Percentiles rank a stretch among this genome's conserved stretches.
Evolutionary conservation across 92 coral and sea anemone genomes (phyloP).

Genomic region (Phenganax marumi): DNA sequence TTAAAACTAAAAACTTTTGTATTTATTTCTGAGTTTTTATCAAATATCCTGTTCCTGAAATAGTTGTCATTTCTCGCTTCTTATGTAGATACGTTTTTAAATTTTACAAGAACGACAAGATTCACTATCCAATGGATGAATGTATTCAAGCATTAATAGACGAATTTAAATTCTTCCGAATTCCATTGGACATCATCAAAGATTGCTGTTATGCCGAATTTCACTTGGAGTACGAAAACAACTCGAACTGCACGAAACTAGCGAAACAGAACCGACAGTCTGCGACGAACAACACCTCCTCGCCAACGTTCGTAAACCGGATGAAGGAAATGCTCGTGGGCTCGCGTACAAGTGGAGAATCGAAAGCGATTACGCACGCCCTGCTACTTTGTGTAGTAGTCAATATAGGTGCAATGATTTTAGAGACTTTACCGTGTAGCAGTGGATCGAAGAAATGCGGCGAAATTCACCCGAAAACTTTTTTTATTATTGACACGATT

Average conservation of each 20-base stretch:
- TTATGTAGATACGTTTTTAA: constrained; percentile 45
- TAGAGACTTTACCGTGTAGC: constrained; percentile 32
- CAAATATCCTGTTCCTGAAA: background rate
- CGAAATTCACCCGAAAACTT: constrained; percentile 57
- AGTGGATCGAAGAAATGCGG: constrained; percentile 46
- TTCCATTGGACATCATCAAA: constrained; percentile 83
- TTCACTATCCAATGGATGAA: constrained; percentile 85
- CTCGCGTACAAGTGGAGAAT: background rate
- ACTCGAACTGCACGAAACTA: constrained; percentile 66
- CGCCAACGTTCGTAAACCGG: background rate
- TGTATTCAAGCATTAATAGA: constrained; percentile 94
- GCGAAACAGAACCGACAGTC: constrained; percentile 64
- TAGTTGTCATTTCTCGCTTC: background rate
- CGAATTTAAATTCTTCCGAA: constrained; percentile 84
- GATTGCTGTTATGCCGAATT: constrained; percentile 95
- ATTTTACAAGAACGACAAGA: constrained; percentile 69
- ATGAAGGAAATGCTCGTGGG: background rate
- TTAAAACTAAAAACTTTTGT: background rate
- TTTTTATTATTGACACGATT: constrained; percentile 66
- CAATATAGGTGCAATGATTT: constrained; percentile 11
- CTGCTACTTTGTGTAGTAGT: constrained; percentile 18
- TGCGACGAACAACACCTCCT: background rate
- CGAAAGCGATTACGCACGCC: constrained; percentile 56
- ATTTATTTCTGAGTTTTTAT: background rate
- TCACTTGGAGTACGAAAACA: constrained; percentile 64